Percentiles rank a stretch among this genome's conserved stretches.
phyloP scores from a whole-genome alignment of 2,888 invertebrate species.

The Belgica antarctica region DNA sequence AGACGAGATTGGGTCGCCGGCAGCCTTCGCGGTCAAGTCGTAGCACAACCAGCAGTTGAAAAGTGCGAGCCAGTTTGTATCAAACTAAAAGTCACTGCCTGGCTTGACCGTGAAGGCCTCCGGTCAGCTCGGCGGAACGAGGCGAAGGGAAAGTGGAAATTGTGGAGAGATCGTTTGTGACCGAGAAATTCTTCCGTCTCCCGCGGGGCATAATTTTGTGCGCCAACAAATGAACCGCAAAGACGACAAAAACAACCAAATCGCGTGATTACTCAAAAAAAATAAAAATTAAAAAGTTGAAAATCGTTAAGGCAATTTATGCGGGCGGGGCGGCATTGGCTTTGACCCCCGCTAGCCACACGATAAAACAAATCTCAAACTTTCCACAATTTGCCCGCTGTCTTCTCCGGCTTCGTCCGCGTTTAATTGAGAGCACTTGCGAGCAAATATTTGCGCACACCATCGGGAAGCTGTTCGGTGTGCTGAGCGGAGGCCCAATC shows the following conservation, averaged over 20 bases:
- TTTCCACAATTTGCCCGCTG: not conserved
- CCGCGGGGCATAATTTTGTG: constrained; percentile 12
- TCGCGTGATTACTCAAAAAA: constrained; percentile 31
- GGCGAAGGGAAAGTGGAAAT: not conserved
- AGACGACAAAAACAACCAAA: constrained; percentile 15
- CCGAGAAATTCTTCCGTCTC: constrained; percentile 15
- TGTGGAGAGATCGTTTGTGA: constrained; percentile 14
- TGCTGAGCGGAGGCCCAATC: too few relatives aligned
- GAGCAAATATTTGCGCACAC: constrained; percentile 15
- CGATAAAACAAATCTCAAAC: constrained; percentile 25
- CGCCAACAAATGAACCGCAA: constrained; percentile 16
- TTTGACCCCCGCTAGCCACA: not conserved
- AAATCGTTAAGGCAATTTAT: constrained; percentile 28
- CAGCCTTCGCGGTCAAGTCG: too few relatives aligned
- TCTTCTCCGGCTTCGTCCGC: not conserved
- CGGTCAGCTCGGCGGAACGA: too few relatives aligned
- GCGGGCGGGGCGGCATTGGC: not conserved
- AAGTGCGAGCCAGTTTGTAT: too few relatives aligned
- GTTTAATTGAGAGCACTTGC: constrained; percentile 15
- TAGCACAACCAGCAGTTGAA: too few relatives aligned
- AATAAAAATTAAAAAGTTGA: constrained; percentile 29
- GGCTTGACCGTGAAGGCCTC: too few relatives aligned
- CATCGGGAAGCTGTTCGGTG: constrained; percentile 25
- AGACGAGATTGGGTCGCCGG: not conserved
- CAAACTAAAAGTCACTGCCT: too few relatives aligned